Conservation (phyloP, 2,797 vertebrate species). For the Capromys pilorides region DNA sequence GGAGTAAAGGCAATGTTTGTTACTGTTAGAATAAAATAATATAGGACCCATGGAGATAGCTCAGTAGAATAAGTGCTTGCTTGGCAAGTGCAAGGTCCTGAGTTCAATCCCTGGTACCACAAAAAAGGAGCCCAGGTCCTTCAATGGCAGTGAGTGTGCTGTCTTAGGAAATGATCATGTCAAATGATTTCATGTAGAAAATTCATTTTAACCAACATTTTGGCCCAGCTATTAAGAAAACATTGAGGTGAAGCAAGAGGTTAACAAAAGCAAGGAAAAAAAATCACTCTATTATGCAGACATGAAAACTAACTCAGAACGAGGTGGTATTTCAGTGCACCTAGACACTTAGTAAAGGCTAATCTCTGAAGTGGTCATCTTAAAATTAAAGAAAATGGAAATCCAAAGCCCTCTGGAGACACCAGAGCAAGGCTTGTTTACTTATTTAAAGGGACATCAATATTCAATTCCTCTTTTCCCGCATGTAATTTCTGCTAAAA, state of each 20-base stretch:
- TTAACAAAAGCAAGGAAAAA: not conserved
- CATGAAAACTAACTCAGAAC: not conserved
- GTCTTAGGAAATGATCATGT: not conserved
- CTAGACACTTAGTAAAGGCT: not conserved
- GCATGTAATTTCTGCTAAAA: not conserved
- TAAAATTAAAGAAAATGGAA: not conserved
- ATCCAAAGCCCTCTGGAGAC: not conserved
- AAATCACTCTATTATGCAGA: not conserved
- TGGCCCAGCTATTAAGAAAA: not conserved
- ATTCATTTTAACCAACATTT: not conserved
- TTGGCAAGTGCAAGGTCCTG: too few relatives aligned
- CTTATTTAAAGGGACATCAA: not conserved
- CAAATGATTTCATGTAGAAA: not conserved
- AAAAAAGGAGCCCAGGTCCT: not conserved
- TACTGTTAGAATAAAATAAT: not conserved
- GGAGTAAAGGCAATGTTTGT: not conserved
- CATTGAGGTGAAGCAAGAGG: slow-evolving; percentile 4
- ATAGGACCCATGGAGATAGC: too few relatives aligned
- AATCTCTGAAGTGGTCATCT: not conserved
- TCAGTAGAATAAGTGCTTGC: too few relatives aligned
- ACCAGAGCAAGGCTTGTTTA: not conserved
- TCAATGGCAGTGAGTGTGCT: not conserved
- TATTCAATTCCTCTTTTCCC: not conserved
- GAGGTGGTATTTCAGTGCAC: not conserved
- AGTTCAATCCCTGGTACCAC: not conserved